These are phyloP conservation scores for Dipodomys spectabilis DNA, from an alignment of 2,113 vertebrate species.

Conservation along the genomic window DNA sequence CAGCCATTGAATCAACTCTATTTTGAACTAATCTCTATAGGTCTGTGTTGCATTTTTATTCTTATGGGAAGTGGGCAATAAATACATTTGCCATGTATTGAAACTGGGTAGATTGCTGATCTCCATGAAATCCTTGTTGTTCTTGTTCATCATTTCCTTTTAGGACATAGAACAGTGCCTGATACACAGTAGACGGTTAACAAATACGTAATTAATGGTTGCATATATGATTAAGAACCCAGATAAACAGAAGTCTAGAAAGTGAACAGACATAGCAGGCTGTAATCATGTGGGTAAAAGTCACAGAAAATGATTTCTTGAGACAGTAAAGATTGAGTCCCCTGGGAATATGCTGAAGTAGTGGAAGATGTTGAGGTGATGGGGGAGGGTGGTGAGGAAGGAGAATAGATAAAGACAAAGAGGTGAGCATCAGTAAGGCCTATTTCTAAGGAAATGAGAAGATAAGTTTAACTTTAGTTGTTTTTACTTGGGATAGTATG, in stretches of 20 bases:
- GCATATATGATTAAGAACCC: neutral
- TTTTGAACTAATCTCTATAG: neutral
- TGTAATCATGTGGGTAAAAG: neutral
- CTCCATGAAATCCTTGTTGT: neutral
- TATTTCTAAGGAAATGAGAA: neutral
- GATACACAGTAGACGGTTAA: neutral
- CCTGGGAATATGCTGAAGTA: neutral
- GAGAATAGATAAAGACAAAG: neutral
- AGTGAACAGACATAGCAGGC: neutral
- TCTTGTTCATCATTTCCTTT: neutral
- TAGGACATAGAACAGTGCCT: neutral
- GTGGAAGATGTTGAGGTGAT: neutral
- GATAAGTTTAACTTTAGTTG: neutral
- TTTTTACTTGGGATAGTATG: neutral
- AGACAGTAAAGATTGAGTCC: neutral
- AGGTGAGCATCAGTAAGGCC: neutral
- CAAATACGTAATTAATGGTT: neutral
- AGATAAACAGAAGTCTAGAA: neutral
- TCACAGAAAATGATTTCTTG: neutral
- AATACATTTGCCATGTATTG: neutral
- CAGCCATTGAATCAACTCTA: neutral
- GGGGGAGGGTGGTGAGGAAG: too few relatives aligned
- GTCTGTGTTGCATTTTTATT: too few relatives aligned
- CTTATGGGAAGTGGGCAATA: neutral
- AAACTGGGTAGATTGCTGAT: neutral